These are phyloP conservation scores for Ochropacha duplaris DNA, from an alignment of 2,888 invertebrate genomes.

Conservation along the genomic window DNA sequence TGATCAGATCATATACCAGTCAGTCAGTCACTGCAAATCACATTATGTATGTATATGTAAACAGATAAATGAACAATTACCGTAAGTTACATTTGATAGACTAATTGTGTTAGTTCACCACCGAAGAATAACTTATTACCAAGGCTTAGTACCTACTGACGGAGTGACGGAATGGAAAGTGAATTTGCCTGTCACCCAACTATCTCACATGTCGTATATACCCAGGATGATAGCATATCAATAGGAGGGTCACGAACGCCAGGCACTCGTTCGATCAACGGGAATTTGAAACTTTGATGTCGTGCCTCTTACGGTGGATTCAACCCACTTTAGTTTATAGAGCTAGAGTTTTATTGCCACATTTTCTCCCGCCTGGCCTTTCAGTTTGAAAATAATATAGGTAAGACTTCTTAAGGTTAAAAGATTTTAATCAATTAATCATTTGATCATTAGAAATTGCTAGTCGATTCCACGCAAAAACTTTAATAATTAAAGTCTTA, in stretches of 20 bases:
- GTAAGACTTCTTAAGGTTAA: neutral
- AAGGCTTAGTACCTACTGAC: neutral
- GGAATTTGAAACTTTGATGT: slow-evolving; percentile 52
- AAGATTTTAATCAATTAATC: neutral
- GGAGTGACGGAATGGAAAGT: neutral
- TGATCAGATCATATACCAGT: too few relatives aligned
- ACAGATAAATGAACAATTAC: too few relatives aligned
- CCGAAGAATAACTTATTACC: too few relatives aligned
- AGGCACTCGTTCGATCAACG: slow-evolving; percentile 39
- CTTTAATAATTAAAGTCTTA: too few relatives aligned
- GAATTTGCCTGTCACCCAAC: neutral
- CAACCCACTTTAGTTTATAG: slow-evolving; percentile 36
- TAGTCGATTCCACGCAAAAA: too few relatives aligned
- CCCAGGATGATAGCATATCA: neutral
- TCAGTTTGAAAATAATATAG: neutral
- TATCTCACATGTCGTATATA: neutral
- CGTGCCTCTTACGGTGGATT: slow-evolving; percentile 36
- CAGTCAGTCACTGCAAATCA: too few relatives aligned
- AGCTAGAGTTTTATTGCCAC: slow-evolving; percentile 12
- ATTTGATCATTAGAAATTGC: neutral
- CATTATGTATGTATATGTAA: too few relatives aligned
- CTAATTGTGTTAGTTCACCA: neutral
- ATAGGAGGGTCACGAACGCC: slow-evolving; percentile 25
- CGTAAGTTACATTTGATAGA: neutral
- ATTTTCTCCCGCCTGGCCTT: slow-evolving; percentile 13